Conservation (phyloP, 2,888 invertebrate species). For the Phoronis australis region DNA sequence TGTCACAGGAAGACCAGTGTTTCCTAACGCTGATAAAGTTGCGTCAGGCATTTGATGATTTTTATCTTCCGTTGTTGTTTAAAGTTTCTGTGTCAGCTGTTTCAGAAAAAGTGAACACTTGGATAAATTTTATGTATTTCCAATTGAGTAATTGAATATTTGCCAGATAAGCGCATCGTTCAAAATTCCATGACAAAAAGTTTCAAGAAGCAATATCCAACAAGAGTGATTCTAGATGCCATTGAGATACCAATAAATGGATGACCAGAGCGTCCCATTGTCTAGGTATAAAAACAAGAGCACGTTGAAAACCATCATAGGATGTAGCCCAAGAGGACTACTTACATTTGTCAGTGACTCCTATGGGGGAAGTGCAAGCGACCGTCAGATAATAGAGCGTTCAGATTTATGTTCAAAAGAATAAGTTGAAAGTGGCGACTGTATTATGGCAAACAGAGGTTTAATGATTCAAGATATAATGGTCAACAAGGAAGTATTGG, state of each 20-base stretch:
- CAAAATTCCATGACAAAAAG: slow-evolving; percentile 13
- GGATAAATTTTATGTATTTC: slow-evolving; percentile 17
- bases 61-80: slow-evolving; percentile 15
- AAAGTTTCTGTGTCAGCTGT: slow-evolving; percentile 10
- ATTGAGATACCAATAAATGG: slow-evolving; percentile 19
- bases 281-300: slow-evolving; percentile 21
- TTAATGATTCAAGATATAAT: slow-evolving; percentile 12
- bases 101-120: slow-evolving; percentile 13
- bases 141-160: slow-evolving; percentile 18
- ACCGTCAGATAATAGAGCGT: slow-evolving; percentile 11
- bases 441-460: slow-evolving; percentile 12
- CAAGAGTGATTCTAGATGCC: slow-evolving; percentile 20
- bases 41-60: slow-evolving; percentile 15
- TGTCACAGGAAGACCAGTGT: slow-evolving; percentile 11
- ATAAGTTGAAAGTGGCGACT: background rate
- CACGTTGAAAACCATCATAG: slow-evolving; percentile 19
- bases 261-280: slow-evolving; percentile 15
- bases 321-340: slow-evolving; percentile 12
- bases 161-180: slow-evolving; percentile 14
- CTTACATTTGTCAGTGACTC: slow-evolving; percentile 9
- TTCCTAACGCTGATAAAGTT: slow-evolving; percentile 18
- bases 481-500: slow-evolving; percentile 6
- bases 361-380: slow-evolving; percentile 8
- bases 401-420: background rate
- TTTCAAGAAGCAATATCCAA: slow-evolving; percentile 17